Conservation (phyloP, 1,140 invertebrate genomes). For the Hypsibius dujardini region DNA sequence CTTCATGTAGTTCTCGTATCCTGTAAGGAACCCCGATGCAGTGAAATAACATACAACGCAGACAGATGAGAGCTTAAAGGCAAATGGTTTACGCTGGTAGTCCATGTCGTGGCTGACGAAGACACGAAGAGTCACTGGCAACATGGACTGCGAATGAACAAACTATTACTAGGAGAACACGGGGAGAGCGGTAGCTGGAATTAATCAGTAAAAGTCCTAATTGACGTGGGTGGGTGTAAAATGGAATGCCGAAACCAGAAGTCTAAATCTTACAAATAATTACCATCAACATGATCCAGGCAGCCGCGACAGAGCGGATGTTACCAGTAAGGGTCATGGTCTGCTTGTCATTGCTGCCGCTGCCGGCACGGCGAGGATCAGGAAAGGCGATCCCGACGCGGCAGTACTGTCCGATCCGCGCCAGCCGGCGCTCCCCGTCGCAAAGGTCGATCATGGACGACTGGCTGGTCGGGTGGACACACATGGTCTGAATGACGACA, state of each 20-base stretch:
- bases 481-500: not conserved
- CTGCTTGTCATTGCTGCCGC: not conserved
- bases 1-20: too few species aligned
- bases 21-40: not conserved
- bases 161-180: too few species aligned
- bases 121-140: not conserved
- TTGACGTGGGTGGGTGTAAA: not conserved
- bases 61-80: not conserved
- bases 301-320: not conserved
- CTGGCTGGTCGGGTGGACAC: constrained; percentile 7
- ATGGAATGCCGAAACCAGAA: not conserved
- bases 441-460: not conserved
- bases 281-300: constrained; percentile 14
- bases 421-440: not conserved
- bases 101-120: not conserved
- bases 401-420: not conserved
- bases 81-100: not conserved
- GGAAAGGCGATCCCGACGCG: not conserved
- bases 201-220: not conserved
- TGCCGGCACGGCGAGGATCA: not conserved
- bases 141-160: not conserved
- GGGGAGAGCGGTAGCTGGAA: too few species aligned
- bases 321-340: not conserved
- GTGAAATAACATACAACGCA: not conserved
- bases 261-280: not conserved